Evolutionary conservation across 2,797 vertebrate genomes (phyloP).

Genomic region (Heterohyrax brucei): DNA sequence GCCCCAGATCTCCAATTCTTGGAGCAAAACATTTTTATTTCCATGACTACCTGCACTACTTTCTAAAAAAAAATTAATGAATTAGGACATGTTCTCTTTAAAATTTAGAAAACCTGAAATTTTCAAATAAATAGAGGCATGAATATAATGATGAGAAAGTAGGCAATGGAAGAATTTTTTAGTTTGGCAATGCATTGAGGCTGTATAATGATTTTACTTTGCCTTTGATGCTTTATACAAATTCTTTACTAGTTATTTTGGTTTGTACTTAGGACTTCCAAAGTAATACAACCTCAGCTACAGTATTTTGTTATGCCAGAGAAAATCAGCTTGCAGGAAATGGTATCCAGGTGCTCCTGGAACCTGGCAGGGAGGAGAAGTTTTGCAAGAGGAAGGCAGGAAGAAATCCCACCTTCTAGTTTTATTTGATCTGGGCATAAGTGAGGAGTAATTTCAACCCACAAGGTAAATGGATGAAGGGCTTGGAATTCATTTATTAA

Average conservation of each 20-base stretch:
- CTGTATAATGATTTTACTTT: neutral
- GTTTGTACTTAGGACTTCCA: neutral
- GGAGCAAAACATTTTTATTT: neutral
- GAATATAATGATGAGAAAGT: neutral
- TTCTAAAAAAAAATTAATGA: slow-evolving; percentile 14
- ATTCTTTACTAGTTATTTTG: slow-evolving; percentile 63
- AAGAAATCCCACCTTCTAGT: neutral
- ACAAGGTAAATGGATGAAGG: neutral
- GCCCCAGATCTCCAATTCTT: neutral
- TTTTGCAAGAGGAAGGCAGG: neutral
- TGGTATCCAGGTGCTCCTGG: neutral
- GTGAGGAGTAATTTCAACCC: neutral
- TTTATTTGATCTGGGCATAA: neutral
- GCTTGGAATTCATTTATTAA: neutral
- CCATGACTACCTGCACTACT: neutral
- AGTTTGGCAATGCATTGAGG: neutral
- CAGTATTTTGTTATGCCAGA: neutral
- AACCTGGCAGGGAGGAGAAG: neutral
- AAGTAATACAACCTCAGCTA: neutral
- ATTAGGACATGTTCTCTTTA: neutral
- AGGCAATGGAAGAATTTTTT: neutral
- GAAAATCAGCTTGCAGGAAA: neutral
- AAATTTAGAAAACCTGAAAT: slow-evolving; percentile 14
- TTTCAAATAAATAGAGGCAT: slow-evolving; percentile 12
- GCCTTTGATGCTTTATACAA: neutral